phyloP scores from a whole-genome alignment of 2,797 vertebrate species.

The Lepilemur ruficaudatus region DNA sequence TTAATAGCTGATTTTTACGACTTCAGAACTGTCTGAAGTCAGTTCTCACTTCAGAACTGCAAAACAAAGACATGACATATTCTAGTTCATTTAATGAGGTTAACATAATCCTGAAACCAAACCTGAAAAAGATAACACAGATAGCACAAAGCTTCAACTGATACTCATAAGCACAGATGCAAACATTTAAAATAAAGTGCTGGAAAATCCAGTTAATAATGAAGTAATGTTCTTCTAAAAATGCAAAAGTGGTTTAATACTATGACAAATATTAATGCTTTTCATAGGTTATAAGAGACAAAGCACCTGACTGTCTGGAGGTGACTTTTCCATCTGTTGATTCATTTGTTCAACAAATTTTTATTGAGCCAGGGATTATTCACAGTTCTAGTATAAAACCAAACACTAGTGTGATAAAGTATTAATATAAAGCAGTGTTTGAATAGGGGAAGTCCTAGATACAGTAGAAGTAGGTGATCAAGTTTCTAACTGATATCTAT shows the following conservation, averaged over 20 bases:
- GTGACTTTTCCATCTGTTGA: not conserved
- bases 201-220: not conserved
- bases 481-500: not conserved
- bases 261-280: not conserved
- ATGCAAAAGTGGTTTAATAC: not conserved
- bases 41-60: not conserved
- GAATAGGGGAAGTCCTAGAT: not conserved
- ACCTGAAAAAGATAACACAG: not conserved
- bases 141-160: not conserved
- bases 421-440: not conserved
- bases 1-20: not conserved
- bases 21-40: not conserved
- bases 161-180: not conserved
- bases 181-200: conserved; percentile 19
- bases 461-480: not conserved
- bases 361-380: not conserved
- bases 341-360: not conserved
- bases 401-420: not conserved
- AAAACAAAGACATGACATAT: not conserved
- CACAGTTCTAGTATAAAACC: not conserved
- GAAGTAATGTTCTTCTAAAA: not conserved
- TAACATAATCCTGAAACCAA: not conserved
- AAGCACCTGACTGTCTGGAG: not conserved
- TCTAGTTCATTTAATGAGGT: conserved; percentile 8
- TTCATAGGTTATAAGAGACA: not conserved